Base-by-base conservation (phyloP, 2,797 vertebrate species). In the Pogoniulus pusillus region DNA sequence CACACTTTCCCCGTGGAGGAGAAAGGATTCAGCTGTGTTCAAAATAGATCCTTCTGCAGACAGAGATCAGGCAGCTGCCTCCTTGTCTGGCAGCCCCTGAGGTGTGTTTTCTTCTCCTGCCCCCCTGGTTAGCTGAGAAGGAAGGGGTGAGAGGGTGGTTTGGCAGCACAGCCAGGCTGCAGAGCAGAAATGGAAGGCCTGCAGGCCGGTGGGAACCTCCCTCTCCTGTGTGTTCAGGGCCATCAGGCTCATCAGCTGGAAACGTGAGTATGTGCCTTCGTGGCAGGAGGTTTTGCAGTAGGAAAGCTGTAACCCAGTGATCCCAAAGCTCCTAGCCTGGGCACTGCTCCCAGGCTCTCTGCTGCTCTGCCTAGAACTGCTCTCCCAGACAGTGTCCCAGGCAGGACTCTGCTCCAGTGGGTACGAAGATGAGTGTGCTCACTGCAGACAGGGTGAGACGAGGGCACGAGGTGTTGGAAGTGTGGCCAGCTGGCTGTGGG, bases 21-120 rank as follows among this genome's bases (percentile, higher is more conserved):
- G 51, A 82, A 70, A 72, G 79, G 90, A 84, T 84, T 90, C 81
- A 54, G 59, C 30, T 1, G 0, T 78, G 55, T 87, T 89, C 51
- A 89, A 96, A 95, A 96, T 93, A 95, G 84, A 75, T 53, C 51
- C 35, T 79, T 66, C 93, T 85, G 85, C 69, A 91, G 84, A 89
- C 73, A 77, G 70, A 64, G 43, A 62, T 32, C 65, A 89, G 69
- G 72, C 86, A 95, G 86, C 82, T 90, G 84, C 59, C 55, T 82
- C n/a, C 16, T n/a, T 74, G 82, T 45, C 65, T 85, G 65, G 65
- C 51, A 74, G 51, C 34, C 32, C n/a, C 70, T n/a, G 49, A 79
- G 63, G 79, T 20, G 35, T 49, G 30, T 79, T 87, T 89, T 80
- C 35, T 78, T 62, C 47, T 73, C 11, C 57, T 9, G 10, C 53